Base-by-base conservation (phyloP, 2,113 vertebrate genomes). In the Hucho hucho region DNA sequence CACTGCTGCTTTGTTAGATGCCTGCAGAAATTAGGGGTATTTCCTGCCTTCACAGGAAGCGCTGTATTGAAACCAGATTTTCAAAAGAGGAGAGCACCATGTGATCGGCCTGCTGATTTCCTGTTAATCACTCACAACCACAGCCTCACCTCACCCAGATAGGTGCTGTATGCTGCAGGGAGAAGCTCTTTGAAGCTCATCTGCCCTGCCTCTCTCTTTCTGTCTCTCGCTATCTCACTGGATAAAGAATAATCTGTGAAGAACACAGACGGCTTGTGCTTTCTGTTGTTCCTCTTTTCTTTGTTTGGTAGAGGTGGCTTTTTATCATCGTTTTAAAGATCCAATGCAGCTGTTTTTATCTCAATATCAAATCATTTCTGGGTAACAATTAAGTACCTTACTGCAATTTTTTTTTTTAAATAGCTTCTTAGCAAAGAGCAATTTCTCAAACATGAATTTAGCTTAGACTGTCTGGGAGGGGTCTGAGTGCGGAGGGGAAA, bases 21-120 rank as follows among this genome's bases (percentile, higher is more conserved):
- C 83, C 89, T 83, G 88, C 90, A 93, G 91, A 93, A 90, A 92
- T 92, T 80, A 93, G 68, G 86, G 86, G 87, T 89, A 89, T 94
- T 95, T 95, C 95, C 94, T 95, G 93, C 88, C 90, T 76, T 83
- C 88, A 90, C 93, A 93, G 93, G 94, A 95, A 94, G 86, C 87
- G 49, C 13, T 84, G 87, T 92, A 94, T 94, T 95, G 93, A 92
- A 94, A 94, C 90, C 94, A 95, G 94, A 94, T 95, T 93, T 90
- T 72, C 73, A 70, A 13, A 14, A 16, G 47, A 49, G 14, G 69
- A 58, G 82, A 81, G 79, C 82, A 32, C 59, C 25, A 58, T 61
- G 69, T 75, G 85, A 82, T 87, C 82, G 76, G 68, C 72, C 83
- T 72, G 75, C 67, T 53, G 12, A 37, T 7, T 37, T 37, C 37